Evolutionary conservation across 2,113 vertebrate genomes (phyloP).

Genomic region (Rhabdornis inornatus): DNA sequence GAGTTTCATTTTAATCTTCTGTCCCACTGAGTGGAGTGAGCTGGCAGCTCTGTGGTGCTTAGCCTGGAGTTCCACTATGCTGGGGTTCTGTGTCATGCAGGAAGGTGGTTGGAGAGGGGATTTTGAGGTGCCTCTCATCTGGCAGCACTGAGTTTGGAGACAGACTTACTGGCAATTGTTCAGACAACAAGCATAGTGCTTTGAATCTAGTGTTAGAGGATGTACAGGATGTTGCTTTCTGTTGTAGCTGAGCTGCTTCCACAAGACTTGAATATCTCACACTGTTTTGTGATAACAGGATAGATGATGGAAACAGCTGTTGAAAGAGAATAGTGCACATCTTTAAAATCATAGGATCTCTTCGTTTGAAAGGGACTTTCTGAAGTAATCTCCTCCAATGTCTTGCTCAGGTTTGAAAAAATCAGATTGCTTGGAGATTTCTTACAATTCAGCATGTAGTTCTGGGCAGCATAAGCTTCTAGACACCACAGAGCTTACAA

Average conservation of each 20-base stretch:
- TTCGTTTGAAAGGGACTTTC: background rate
- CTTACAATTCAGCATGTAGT: background rate
- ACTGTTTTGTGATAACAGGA: background rate
- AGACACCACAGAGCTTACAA: background rate
- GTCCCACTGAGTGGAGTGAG: rapidly evolving
- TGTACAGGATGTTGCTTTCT: background rate
- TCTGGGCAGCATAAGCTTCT: background rate
- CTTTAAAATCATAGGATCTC: background rate
- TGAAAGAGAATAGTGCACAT: background rate
- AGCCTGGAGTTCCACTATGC: no score
- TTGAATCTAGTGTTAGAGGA: background rate
- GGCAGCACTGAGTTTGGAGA: background rate
- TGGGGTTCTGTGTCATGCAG: no score
- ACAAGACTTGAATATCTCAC: background rate
- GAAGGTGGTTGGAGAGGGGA: no score
- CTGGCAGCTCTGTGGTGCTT: no score
- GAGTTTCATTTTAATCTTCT: background rate
- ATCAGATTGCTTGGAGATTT: background rate
- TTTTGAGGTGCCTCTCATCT: background rate
- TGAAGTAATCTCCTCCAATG: background rate
- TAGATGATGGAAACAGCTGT: background rate
- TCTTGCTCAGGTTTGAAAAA: background rate
- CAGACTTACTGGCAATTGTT: background rate
- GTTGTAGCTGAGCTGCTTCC: background rate
- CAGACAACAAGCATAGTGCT: background rate